Evolutionary conservation across 2,888 invertebrate species (phyloP).

Genomic region (Drosophila anomalipes): DNA sequence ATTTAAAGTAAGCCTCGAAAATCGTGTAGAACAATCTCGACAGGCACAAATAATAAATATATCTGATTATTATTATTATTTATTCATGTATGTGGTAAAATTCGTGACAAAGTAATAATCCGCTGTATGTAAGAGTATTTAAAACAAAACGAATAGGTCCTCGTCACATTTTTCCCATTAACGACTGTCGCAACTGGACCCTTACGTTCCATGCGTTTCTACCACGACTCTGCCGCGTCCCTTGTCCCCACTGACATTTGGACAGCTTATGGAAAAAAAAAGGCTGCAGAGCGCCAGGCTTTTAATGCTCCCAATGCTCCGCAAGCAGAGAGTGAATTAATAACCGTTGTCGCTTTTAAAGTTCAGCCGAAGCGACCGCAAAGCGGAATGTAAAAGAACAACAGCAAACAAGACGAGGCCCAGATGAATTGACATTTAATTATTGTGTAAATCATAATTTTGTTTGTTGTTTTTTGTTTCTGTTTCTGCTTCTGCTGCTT

Average conservation of each 20-base stretch:
- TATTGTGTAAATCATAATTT: constrained; percentile 74
- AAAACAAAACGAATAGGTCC: constrained; percentile 23
- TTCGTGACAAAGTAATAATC: background rate
- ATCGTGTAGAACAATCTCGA: background rate
- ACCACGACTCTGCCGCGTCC: background rate
- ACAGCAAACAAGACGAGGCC: constrained; percentile 30
- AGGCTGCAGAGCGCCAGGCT: constrained; percentile 45
- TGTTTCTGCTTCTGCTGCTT: constrained; percentile 8
- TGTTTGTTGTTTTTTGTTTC: constrained; percentile 29
- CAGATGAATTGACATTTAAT: constrained; percentile 77
- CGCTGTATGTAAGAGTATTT: constrained; percentile 20
- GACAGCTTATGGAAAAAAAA: constrained; percentile 36
- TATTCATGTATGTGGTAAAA: background rate
- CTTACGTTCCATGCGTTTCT: background rate
- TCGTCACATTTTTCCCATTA: constrained; percentile 71
- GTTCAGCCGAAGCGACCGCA: constrained; percentile 49
- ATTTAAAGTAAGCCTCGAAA: background rate
- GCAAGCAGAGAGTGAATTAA: constrained; percentile 62
- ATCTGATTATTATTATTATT: background rate
- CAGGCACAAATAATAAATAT: background rate
- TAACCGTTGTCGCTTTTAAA: constrained; percentile 66
- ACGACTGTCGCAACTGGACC: constrained; percentile 47
- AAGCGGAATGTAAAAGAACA: constrained; percentile 14
- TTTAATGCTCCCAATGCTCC: constrained; percentile 25
- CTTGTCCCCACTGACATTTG: constrained; percentile 20